phyloP scores from a whole-genome alignment of 1,140 invertebrate genomes.

The Drosophila serrata region DNA sequence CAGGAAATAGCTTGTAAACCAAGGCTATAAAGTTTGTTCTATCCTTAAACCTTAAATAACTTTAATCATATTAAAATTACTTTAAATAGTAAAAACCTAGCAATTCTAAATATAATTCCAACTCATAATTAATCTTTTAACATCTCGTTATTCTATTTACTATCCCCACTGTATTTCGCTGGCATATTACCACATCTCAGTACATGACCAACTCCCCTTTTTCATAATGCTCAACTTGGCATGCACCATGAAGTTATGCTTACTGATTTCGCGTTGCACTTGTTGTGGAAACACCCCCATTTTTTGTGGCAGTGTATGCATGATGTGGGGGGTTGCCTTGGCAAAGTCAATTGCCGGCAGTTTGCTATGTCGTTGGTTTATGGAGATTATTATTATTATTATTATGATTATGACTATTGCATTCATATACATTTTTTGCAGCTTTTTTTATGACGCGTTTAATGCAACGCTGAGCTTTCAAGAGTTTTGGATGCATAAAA shows the following conservation, averaged over 20 bases:
- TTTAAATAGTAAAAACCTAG: too few relatives aligned
- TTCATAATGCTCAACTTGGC: constrained; percentile 37
- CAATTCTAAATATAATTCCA: not conserved
- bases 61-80: too few relatives aligned
- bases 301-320: constrained; percentile 9
- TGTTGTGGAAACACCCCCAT: constrained; percentile 1
- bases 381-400: constrained; percentile 52
- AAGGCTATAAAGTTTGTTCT: not conserved
- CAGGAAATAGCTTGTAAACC: not conserved
- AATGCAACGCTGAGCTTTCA: constrained; percentile 64
- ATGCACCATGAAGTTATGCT: constrained; percentile 54
- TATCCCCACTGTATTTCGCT: constrained; percentile 14
- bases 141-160: not conserved
- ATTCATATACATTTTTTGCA: constrained; percentile 44
- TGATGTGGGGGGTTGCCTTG: constrained; percentile 37
- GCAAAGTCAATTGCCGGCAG: constrained; percentile 58
- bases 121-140: not conserved
- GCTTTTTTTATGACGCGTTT: constrained; percentile 39
- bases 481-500: constrained; percentile 42
- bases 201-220: constrained; percentile 19
- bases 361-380: constrained; percentile 60
- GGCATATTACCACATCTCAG: not conserved
- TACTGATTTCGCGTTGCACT: constrained; percentile 51
- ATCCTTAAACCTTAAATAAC: not conserved
- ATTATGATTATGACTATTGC: constrained; percentile 55